A percentile compares a stretch with the other conserved stretches of the same genome.
These are phyloP conservation scores for Drosophila histrio DNA, from an alignment of 2,888 invertebrate species.

Conservation along the genomic window DNA sequence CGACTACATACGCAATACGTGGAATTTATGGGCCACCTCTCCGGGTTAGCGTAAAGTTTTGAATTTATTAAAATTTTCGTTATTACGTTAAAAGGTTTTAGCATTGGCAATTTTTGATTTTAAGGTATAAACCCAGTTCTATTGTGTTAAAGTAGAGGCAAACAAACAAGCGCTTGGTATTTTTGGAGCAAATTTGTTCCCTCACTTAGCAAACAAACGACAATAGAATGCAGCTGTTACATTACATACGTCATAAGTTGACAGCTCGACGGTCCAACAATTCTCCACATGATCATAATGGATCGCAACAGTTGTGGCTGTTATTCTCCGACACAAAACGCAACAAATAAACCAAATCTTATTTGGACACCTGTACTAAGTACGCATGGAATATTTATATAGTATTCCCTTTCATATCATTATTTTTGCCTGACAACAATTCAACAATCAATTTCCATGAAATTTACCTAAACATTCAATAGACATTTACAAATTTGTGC, in stretches of 20 bases:
- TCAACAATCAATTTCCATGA: too few species aligned
- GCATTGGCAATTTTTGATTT: constrained; percentile 21
- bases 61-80: constrained; percentile 74
- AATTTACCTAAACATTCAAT: not conserved
- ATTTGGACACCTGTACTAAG: constrained; percentile 13
- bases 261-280: constrained; percentile 3
- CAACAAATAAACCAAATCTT: not conserved
- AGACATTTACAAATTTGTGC: too few species aligned
- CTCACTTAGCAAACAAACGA: not conserved
- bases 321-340: not conserved
- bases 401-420: not conserved
- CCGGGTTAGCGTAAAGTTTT: constrained; percentile 54
- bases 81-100: constrained; percentile 55
- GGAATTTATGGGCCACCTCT: constrained; percentile 33
- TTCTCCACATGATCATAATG: constrained; percentile 9
- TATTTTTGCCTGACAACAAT: not conserved
- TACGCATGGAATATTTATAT: not conserved
- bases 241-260: constrained; percentile 4
- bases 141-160: not conserved
- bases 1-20: constrained; percentile 2
- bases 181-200: not conserved
- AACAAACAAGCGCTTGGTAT: not conserved
- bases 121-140: constrained; percentile 1
- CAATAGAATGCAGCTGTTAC: constrained; percentile 34
- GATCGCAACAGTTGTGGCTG: constrained; percentile 20